These are phyloP conservation scores for Ahaetulla prasina DNA, from an alignment of 2,113 vertebrate genomes.

Conservation along the genomic window DNA sequence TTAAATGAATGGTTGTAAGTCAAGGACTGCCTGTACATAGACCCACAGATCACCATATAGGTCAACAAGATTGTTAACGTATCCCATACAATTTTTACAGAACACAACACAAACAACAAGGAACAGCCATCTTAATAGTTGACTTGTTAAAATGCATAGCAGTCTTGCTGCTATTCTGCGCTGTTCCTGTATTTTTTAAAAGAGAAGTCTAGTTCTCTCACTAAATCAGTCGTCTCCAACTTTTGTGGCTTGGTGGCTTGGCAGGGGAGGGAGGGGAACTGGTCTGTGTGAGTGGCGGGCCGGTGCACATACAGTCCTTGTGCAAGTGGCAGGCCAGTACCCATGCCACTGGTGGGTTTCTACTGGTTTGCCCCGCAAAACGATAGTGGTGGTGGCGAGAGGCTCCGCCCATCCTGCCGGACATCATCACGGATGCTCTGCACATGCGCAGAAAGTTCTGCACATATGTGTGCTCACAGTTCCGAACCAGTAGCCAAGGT, in stretches of 20 bases:
- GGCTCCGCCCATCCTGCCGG: too few species aligned
- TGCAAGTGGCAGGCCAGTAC: not conserved
- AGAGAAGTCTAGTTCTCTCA: not conserved
- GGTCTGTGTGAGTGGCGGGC: accelerated
- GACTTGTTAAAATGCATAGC: not conserved
- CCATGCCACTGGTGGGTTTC: not conserved
- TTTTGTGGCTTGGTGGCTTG: not conserved
- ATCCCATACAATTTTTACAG: not conserved
- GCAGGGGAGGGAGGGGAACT: not conserved
- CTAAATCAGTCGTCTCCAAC: not conserved
- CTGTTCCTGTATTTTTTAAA: not conserved
- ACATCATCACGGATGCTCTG: too few species aligned
- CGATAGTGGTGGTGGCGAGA: too few species aligned
- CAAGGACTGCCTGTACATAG: not conserved
- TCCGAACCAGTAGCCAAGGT: too few species aligned
- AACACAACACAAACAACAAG: not conserved
- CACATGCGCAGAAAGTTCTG: too few species aligned
- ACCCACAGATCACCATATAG: not conserved
- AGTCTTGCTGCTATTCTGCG: not conserved
- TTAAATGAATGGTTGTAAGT: not conserved
- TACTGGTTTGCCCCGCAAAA: accelerated
- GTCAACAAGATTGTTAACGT: not conserved
- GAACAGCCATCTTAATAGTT: not conserved
- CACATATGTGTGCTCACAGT: too few species aligned
- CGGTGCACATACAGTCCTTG: not conserved